Conservation (phyloP, 2,113 vertebrate genomes). For the Pteruthius melanotis region DNA sequence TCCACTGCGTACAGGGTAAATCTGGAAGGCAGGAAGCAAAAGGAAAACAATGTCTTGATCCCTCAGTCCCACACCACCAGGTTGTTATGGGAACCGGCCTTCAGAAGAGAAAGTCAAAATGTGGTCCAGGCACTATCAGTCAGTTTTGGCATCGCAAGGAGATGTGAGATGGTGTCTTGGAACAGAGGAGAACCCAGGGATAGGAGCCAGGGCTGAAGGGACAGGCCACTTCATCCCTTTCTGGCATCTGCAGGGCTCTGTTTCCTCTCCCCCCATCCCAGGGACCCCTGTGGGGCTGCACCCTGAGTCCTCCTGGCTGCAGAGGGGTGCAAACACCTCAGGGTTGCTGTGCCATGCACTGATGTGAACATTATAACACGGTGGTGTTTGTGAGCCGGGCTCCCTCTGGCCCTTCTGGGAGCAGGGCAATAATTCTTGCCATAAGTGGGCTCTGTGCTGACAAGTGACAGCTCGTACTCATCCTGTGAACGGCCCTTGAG, state of each 20-base stretch:
- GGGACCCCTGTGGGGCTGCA: not conserved
- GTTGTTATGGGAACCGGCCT: not conserved
- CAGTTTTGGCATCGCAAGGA: not conserved
- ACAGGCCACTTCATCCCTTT: rapidly evolving
- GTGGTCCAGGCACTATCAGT: not conserved
- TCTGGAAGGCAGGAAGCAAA: conserved; percentile 67
- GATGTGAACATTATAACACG: rapidly evolving
- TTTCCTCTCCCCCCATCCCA: not conserved
- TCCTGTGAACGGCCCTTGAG: not conserved
- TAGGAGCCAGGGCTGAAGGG: not conserved
- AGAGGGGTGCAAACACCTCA: not conserved
- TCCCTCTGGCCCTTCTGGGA: not conserved
- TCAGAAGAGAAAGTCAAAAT: not conserved
- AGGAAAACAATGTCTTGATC: not conserved
- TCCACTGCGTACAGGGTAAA: conserved; percentile 94
- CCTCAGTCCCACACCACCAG: not conserved
- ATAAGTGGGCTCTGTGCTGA: not conserved
- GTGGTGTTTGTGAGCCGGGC: not conserved
- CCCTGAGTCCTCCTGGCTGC: not conserved
- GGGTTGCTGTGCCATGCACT: not conserved
- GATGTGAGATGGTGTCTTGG: not conserved
- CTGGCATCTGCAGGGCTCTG: rapidly evolving
- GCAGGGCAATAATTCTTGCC: not conserved
- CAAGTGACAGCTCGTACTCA: not conserved
- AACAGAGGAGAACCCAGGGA: not conserved